Evolutionary conservation across 2,888 invertebrate genomes (phyloP).

Genomic region (Tanytarsus gracilentus): DNA sequence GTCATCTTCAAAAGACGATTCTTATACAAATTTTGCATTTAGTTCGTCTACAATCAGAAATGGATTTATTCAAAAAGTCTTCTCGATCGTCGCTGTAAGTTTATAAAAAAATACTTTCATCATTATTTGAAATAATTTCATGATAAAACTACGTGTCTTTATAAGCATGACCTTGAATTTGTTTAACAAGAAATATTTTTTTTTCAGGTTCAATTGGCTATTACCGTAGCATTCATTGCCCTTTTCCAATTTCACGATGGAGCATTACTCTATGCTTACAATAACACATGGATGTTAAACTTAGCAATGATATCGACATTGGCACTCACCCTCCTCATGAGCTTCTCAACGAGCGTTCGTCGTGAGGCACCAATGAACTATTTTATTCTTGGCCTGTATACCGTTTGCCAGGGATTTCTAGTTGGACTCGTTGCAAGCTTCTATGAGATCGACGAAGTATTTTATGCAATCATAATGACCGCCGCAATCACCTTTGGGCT

Average conservation of each 20-base stretch:
- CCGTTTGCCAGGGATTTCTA: conserved; percentile 15
- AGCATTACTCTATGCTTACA: conserved; percentile 51
- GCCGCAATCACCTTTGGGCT: conserved; percentile 14
- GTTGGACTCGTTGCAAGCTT: conserved; percentile 18
- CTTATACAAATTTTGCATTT: conserved; percentile 61
- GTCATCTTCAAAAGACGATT: background rate
- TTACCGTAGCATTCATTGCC: conserved; percentile 69
- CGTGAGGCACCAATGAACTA: conserved; percentile 14
- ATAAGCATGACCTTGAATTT: background rate
- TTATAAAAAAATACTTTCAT: background rate
- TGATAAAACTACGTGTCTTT: conserved; percentile 20
- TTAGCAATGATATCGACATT: conserved; percentile 58
- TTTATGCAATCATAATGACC: conserved; percentile 18
- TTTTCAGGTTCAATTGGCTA: conserved; percentile 66
- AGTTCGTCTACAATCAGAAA: conserved; percentile 59
- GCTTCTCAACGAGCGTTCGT: background rate
- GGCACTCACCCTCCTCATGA: conserved; percentile 58
- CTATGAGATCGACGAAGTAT: conserved; percentile 18
- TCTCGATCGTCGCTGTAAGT: conserved; percentile 53
- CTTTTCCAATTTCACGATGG: conserved; percentile 61
- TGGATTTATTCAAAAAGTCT: conserved; percentile 68
- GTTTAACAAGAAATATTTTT: conserved; percentile 31
- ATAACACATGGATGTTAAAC: conserved; percentile 55
- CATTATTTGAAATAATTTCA: background rate
- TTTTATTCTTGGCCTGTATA: conserved; percentile 8